Percentiles rank a stretch among this genome's conserved stretches.
Conservation (phyloP, 30 jellyfish, hydroid and myxozoan species). For the Rhopilema esculentum region DNA sequence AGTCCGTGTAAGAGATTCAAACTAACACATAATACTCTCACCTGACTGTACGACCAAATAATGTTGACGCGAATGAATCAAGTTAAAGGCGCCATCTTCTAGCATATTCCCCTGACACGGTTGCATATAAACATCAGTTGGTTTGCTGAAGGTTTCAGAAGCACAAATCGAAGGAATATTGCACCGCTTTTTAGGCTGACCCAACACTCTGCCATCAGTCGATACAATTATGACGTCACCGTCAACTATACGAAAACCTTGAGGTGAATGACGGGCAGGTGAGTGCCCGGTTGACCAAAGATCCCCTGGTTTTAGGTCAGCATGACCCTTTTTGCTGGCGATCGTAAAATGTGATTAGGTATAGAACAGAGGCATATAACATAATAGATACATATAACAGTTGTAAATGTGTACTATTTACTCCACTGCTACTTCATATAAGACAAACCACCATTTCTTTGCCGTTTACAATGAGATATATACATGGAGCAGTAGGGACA, state of each 20-base stretch:
- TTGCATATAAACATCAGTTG: background rate
- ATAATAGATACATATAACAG: no score
- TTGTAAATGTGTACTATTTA: no score
- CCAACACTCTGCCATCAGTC: background rate
- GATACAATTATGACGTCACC: background rate
- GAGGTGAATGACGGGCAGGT: background rate
- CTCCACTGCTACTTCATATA: no score
- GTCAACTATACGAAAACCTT: background rate
- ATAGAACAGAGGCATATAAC: no score
- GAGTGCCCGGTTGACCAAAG: background rate
- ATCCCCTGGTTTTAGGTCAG: background rate
- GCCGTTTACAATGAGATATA: no score
- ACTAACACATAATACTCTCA: background rate
- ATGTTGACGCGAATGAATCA: background rate
- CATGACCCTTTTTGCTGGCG: background rate
- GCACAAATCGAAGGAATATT: background rate
- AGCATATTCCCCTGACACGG: background rate
- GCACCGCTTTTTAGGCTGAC: background rate
- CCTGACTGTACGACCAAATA: background rate
- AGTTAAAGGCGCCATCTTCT: background rate
- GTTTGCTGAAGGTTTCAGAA: background rate
- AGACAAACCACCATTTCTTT: no score
- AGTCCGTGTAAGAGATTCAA: no score
- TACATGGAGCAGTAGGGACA: no score
- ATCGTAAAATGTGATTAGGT: no score